Base-by-base conservation (phyloP, 2,113 vertebrate genomes). In the Chloebia gouldiae region DNA sequence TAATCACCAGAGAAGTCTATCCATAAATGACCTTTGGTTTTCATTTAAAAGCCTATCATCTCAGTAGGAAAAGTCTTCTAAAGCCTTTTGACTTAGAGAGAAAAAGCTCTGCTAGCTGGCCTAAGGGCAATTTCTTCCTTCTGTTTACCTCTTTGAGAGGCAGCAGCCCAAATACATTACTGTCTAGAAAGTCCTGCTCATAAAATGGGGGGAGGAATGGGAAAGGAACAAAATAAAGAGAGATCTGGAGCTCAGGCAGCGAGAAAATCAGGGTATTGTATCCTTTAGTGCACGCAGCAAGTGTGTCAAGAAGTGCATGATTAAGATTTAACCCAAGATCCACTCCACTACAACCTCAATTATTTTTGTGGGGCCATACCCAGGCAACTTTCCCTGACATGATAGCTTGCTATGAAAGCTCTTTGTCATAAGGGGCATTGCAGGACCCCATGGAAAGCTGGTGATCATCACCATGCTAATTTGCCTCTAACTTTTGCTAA, bases 31-130 rank as follows among this genome's bases (percentile, higher is more conserved):
- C 44, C 64, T 20, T n/a, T 71, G 49, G 33, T 61, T 95, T 78
- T 75, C 60, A 70, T 92, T 93, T 90, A 90, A 91, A 90, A 90
- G 18, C 79, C 71, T 15, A 66, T 86, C 75, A 83, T 51, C 71
- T 90, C 90, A 51, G 85, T 70, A 60, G 85, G 87, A 93, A 94
- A 80, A 44, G 31, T 75, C 73, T 82, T 76, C 49, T 59, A 92
- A 94, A 94, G 23, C 31, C 88, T 75, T 79, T 75, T 86, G 59
- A 66, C 66, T 90, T 92, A 40, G 5, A 15, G 89, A 56, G 27
- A 64, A 86, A 91, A 78, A 56, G 24, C 45, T 80, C 63, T 82
- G 10, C 22, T 66, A 33, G 70, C 68, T 95, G 18, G 51, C 79
- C 71, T 60, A 37, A 93, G 64, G 80, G 64, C 31, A 90, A 60